These are phyloP conservation scores for Coregonus sp. DNA, from an alignment of 2,797 vertebrate genomes.

Conservation along the genomic window DNA sequence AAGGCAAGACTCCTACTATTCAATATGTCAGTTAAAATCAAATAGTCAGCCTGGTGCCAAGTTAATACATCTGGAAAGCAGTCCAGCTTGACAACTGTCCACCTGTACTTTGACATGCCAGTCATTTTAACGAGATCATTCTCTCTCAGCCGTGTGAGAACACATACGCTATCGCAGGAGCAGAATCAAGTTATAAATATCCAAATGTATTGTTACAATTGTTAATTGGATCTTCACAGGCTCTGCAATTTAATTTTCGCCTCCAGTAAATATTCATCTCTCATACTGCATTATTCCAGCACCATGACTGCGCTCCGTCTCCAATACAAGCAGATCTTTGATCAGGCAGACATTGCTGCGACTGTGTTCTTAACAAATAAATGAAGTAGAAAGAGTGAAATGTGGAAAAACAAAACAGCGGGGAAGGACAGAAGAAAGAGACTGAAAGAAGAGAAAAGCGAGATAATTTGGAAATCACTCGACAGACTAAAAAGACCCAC, in stretches of 20 bases:
- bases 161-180: background rate
- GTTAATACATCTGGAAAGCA: background rate
- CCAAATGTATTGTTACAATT: background rate
- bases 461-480: background rate
- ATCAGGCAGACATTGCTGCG: constrained; percentile 25
- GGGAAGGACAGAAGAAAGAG: background rate
- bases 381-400: background rate
- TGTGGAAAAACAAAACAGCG: background rate
- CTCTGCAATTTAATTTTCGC: background rate
- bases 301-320: background rate
- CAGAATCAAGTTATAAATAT: background rate
- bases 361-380: background rate
- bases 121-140: background rate
- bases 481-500: constrained; percentile 13
- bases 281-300: background rate
- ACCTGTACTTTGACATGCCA: background rate
- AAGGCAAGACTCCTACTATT: background rate
- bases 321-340: constrained; percentile 6
- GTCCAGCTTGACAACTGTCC: background rate
- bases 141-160: background rate
- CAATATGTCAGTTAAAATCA: background rate
- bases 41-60: background rate
- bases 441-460: background rate
- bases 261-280: background rate
- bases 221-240: background rate